Percentiles rank a stretch among this genome's conserved stretches.
Evolutionary conservation across 2,888 invertebrate genomes (phyloP).

Genomic region (Blastobasis lacticolella): DNA sequence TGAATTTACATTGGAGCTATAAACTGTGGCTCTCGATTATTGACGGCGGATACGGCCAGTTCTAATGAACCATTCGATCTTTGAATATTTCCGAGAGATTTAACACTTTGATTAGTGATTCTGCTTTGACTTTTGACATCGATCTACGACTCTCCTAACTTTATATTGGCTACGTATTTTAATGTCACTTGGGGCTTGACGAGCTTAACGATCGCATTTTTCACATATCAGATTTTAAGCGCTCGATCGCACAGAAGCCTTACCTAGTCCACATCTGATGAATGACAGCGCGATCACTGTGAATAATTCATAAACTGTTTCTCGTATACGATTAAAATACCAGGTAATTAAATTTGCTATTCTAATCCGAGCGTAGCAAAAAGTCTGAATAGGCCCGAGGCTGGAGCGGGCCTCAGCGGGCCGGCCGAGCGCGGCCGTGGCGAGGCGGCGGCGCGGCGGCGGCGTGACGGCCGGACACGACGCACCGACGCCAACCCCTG

Average conservation of each 20-base stretch:
- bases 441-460: slow-evolving; percentile 47
- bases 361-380: slow-evolving; percentile 22
- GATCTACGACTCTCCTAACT: too few relatives aligned
- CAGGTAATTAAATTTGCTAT: slow-evolving; percentile 7
- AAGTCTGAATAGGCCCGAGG: slow-evolving; percentile 41
- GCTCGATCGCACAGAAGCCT: too few relatives aligned
- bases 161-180: too few relatives aligned
- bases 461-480: slow-evolving; percentile 62
- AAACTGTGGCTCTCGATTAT: slow-evolving; percentile 3
- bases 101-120: neutral
- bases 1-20: slow-evolving; percentile 19
- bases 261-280: too few relatives aligned
- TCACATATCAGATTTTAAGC: too few relatives aligned
- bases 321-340: too few relatives aligned
- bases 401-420: slow-evolving; percentile 50
- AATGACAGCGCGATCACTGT: too few relatives aligned
- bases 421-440: slow-evolving; percentile 38
- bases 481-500: slow-evolving; percentile 38
- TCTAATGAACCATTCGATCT: neutral
- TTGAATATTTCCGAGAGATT: neutral
- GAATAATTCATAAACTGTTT: too few relatives aligned
- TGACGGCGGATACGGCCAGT: neutral
- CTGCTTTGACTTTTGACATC: too few relatives aligned
- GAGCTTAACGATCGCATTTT: too few relatives aligned
- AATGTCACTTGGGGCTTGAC: too few relatives aligned